Evolutionary conservation across 64 coral and sea anemone species (phyloP).

Genomic region (Stylophora pistillata): DNA sequence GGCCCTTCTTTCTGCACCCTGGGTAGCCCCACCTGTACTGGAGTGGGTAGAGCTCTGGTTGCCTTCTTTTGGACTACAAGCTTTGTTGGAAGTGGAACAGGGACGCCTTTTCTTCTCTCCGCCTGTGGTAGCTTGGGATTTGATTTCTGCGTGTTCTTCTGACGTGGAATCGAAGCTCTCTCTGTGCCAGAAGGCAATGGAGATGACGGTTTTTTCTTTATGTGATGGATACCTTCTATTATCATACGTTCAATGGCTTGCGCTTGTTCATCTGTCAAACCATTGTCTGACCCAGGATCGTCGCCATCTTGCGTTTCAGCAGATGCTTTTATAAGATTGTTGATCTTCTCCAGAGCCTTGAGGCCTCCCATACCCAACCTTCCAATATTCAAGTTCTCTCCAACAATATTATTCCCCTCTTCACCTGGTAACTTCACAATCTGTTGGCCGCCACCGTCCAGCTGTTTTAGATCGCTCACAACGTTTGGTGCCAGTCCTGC

Average conservation of each 20-base stretch:
- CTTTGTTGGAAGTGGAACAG: neutral
- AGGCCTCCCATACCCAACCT: conserved; percentile 92
- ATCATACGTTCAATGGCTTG: conserved; percentile 96
- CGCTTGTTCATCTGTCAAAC: conserved; percentile 93
- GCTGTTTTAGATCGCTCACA: conserved; percentile 53
- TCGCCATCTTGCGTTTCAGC: conserved; percentile 82
- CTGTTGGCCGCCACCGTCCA: conserved; percentile 52
- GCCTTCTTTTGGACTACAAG: neutral
- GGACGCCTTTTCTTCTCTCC: neutral
- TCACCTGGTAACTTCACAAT: conserved; percentile 17
- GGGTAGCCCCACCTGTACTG: conserved; percentile 7
- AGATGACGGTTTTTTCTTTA: conserved; percentile 60
- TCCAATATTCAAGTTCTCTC: conserved; percentile 84
- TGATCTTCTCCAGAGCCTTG: conserved; percentile 95
- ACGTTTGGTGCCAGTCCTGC: conserved; percentile 35
- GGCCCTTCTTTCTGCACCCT: conserved; percentile 2
- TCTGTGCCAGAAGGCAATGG: conserved; percentile 4
- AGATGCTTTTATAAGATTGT: conserved; percentile 91
- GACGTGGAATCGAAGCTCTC: conserved; percentile 54
- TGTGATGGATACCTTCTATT: conserved; percentile 94
- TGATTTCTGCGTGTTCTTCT: conserved; percentile 17
- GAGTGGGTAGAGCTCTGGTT: neutral
- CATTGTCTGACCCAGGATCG: conserved; percentile 65
- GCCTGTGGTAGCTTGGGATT: conserved; percentile 8
- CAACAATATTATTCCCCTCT: conserved; percentile 22